phyloP scores from a whole-genome alignment of 1,140 invertebrate species.

The Euglossa dilemma region DNA sequence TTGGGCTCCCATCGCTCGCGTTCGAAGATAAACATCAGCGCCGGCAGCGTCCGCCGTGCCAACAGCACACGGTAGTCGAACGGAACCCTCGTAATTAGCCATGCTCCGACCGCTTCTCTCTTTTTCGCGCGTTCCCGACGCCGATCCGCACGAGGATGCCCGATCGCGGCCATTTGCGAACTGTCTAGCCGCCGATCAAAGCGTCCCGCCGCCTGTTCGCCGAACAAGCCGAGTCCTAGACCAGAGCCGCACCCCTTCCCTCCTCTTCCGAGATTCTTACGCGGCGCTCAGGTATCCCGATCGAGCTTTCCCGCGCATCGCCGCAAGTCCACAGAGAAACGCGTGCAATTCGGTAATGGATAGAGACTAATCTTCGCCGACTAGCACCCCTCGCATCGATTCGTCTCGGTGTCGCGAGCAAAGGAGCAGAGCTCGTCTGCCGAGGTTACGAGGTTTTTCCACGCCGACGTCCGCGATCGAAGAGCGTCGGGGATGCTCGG shows the following conservation, averaged over 20 bases:
- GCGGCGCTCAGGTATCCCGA: too few species aligned
- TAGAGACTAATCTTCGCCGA: too few species aligned
- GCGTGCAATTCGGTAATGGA: too few species aligned
- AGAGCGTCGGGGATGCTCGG: too few species aligned
- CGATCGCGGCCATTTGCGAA: constrained; percentile 54
- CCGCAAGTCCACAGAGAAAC: too few species aligned
- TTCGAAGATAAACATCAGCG: constrained; percentile 78
- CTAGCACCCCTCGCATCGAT: too few species aligned
- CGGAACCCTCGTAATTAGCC: constrained; percentile 77
- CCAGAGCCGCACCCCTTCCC: background rate
- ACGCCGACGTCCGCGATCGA: background rate
- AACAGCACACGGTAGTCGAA: constrained; percentile 73
- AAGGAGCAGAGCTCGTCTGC: background rate
- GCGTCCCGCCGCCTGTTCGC: background rate
- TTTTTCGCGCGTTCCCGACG: constrained; percentile 69
- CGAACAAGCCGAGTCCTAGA: background rate
- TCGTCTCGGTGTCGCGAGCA: background rate
- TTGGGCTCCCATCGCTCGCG: constrained; percentile 70
- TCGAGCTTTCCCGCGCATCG: too few species aligned
- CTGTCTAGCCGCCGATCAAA: constrained; percentile 49
- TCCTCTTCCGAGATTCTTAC: background rate
- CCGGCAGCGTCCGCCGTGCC: constrained; percentile 56
- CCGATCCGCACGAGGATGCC: constrained; percentile 27
- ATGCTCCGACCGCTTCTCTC: constrained; percentile 60
- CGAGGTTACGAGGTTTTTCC: background rate